Evolutionary conservation across 2,113 vertebrate genomes (phyloP).

Genomic region (Salvator merianae): DNA sequence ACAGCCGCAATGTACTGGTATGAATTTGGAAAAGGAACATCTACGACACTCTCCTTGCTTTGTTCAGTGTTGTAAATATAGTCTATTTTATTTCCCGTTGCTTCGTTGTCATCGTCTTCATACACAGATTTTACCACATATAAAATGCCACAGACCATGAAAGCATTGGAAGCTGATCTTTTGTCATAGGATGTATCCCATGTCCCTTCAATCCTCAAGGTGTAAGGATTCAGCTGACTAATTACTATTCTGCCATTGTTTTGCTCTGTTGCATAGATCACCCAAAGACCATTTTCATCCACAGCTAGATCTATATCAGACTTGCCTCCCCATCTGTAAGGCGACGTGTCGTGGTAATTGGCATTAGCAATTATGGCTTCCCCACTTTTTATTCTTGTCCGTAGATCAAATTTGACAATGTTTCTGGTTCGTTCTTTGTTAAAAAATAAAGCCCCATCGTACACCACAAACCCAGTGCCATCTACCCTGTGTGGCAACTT

Average conservation of each 20-base stretch:
- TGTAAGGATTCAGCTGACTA: conserved; percentile 97
- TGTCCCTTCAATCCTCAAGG: conserved; percentile 91
- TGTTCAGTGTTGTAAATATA: conserved; percentile 98
- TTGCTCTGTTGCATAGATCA: conserved; percentile 98
- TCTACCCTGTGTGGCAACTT: conserved; percentile 97
- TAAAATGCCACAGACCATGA: conserved; percentile 98
- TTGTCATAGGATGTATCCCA: conserved; percentile 99
- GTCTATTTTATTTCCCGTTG: conserved; percentile 98
- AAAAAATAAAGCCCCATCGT: conserved; percentile 96
- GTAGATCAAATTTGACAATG: conserved; percentile 96
- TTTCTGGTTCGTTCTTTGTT: conserved; percentile 98
- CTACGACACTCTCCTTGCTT: conserved; percentile 92
- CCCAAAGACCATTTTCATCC: conserved; percentile 98
- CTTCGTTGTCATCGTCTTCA: conserved; percentile 97
- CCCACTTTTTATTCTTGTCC: conserved; percentile 96
- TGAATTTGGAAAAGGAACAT: conserved; percentile 96
- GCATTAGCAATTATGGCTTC: conserved; percentile 97
- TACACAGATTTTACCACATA: conserved; percentile 97
- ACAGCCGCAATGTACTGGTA: conserved; percentile 99
- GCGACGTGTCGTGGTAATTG: conserved; percentile 98
- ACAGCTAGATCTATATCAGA: conserved; percentile 97
- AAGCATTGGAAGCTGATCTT: conserved; percentile 96
- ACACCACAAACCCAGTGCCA: conserved; percentile 96
- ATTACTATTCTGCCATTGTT: conserved; percentile 97
- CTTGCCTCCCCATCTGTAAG: conserved; percentile 98